Evolutionary conservation across 92 coral and sea anemone species (phyloP), one percentile per base, ranked within the genome.

Genomic region (Parazoanthus atlanticus): DNA sequence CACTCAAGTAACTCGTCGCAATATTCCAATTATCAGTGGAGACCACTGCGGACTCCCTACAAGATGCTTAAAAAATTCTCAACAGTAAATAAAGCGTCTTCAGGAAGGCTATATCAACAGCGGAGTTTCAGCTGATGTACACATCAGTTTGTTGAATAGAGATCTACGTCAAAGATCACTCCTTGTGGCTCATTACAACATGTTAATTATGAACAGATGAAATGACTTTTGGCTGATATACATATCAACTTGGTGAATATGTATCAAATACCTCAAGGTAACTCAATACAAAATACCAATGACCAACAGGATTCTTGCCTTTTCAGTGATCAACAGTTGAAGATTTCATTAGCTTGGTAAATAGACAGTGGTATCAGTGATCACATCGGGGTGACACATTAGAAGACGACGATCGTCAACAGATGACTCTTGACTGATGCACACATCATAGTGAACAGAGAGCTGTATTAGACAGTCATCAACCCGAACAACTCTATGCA

Each of bases 161-260:
- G n/a, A n/a, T n/a, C 38, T 36, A 5, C 38, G 38, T 36, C 38
- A 36, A 36, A 2, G 38, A 36, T 36, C 38, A 36, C 38, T 36
- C 38, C 4, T 36, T 43, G 0, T 10, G n/a, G n/a, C n/a, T n/a
- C n/a, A n/a, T n/a, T n/a, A n/a, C n/a, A 43, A 43, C 49, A 43
- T 43, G 49, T 8, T 8, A 10, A 8, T 43, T 8, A 43, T 56
- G 3, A 56, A 56, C 19, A 56, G 25, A 3, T 56, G 65, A 2
- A 56, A 56, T 56, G 21, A 2, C 19, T 2, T 2, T 56, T 16
- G 0, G 49, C 11, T 43, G 49, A 7, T 43, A 10, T 43, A 43
- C 97, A 94, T 28, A 94, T 97, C 80, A 89, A 94, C 76, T 86
- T 86, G 77, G 99, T 97, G 40, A 56, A 56, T 19, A 15, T 7